Base-by-base conservation (phyloP, 2,888 invertebrate genomes). In the Sturmia bella region DNA sequence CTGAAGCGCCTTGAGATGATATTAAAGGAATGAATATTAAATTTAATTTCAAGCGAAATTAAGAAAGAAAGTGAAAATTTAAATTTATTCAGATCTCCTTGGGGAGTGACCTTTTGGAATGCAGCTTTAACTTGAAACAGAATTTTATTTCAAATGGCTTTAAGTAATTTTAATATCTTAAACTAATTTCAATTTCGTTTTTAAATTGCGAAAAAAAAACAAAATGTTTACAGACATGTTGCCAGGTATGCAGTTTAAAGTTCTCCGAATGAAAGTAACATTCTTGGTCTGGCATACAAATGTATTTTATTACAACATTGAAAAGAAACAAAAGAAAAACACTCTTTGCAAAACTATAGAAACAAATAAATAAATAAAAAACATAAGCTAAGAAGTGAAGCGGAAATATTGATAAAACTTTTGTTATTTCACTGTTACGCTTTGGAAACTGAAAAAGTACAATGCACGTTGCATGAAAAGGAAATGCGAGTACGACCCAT, bases 391-490 rank as follows among this genome's bases (percentile, higher is more conserved):
- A 82, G 81, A 82, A 82, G 57, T 82, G 73, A 82, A 74, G 74
- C 77, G 69, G 77, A 82, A 82, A 64, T 82, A 82, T 82, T 82
- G 81, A 82, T 82, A 82, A 82, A 82, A 82, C 81, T 82, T 82
- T 81, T 82, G 63, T 70, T 72, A 63, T 39, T 59, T 59, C 56
- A 56, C 24, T 68, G 19, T 68, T 52, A 32, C 41, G 32, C 59
- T 59, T 68, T 68, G 13, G 9, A 52, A 59, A 48, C 17, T 66
- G 2, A 6, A 39, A 59, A 66, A 15, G 17, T 41, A 27, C 59
- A 43, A 68, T 43, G 52, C 59, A 68, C 3, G 21, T 19, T 7
- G 9, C 32, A 7, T 32, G 27, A 6, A 32, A 3, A 32, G 32
- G 27, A 7, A 21, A 54, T 43, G 7, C n/a, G 2, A 15, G 3